Evolutionary conservation across 2,888 invertebrate species (phyloP), one percentile per base, ranked within the genome.

Genomic region (Stegophylla sp.): DNA sequence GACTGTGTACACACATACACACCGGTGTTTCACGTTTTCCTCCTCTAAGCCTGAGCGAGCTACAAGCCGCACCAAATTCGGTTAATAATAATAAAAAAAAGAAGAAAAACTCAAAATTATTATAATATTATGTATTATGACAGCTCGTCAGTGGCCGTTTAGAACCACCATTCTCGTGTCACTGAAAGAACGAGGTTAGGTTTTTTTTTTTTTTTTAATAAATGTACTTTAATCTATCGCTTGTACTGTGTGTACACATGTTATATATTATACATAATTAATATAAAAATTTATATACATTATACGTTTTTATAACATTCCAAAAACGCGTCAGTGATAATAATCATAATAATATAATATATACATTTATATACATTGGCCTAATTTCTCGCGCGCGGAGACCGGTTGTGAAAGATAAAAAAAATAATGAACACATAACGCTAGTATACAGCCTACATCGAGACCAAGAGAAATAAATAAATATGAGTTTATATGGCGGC

Each of bases 311-410:
- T 20, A 45, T 45, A 51, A 4, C 41, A 26, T 76, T 64, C 43
- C 53, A 53, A 66, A 53, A 76, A 76, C n/a, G 64, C 43, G 66
- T 51, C 23, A 64, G n/a, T 51, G 53, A 73, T 59, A 66, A 17
- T 51, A 28, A 51, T 20, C 20, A 34, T 48, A 34, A 75, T 41
- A n/a, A 45, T 61, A 61, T 61, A 61, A 59, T n/a, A n/a, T n/a
- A n/a, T n/a, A n/a, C n/a, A n/a, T n/a, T n/a, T n/a, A 73, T 61
- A 73, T 63, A 20, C 74, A 34, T 64, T 76, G 75, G 75, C 75
- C 75, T 76, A 66, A 76, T 66, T 76, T 66, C 53, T 75, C n/a
- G n/a, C n/a, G n/a, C n/a, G n/a, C n/a, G n/a, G 23, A 13, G 75
- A 66, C 75, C 53, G 53, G 75, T 76, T 76, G 41, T 76, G 64